Base-by-base conservation (phyloP, 2,797 vertebrate genomes). In the Chrysolophus pictus region DNA sequence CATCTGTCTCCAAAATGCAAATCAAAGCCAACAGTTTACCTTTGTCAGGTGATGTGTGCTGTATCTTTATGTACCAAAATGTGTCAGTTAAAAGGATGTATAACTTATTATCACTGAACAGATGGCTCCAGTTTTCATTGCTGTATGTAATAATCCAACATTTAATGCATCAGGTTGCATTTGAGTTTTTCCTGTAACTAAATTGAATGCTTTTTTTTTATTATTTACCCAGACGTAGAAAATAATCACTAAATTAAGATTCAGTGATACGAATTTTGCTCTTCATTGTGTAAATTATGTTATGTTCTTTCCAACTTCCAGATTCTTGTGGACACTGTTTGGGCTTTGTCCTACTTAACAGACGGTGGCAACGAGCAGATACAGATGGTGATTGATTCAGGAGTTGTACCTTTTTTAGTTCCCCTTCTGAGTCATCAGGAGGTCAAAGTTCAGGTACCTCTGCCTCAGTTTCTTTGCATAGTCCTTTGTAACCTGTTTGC, bases 301-400 rank as follows among this genome's bases (percentile, higher is more conserved):
- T 84, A 1, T 41, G 24, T 76, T 84, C 86, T 95, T 82, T 85
- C n/a, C 47, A 49, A 93, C 88, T 76, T 97, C 21, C 93, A 99
- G 99, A 99, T 99, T 95, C 98, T 99, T 73, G 99, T 99, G 95
- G 99, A 99, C 97, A 99, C 99, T 26, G 99, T 99, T 96, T 99
- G 99, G 99, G 99, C 99, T 95, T 97, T 99, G 95, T 99, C 99
- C 46, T 99, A 99, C 96, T 97, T 99, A 97, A 99, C 99, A 93
- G 99, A 99, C 9, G 99, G 99, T 47, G 99, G 99, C 67, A 99
- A 99, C 47, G 99, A 99, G 85, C 99, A 99, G 97, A 99, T 99
- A 97, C 99, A 99, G 97, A 99, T 99, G 99, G 99, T 99, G 92
- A 99, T 99, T 83, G 99, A 99, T 97, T 99, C 99, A 19, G 99